Evolutionary conservation across 2,797 vertebrate genomes (phyloP), one percentile per base, ranked within the genome.

Genomic region (Bufotes viridis): DNA sequence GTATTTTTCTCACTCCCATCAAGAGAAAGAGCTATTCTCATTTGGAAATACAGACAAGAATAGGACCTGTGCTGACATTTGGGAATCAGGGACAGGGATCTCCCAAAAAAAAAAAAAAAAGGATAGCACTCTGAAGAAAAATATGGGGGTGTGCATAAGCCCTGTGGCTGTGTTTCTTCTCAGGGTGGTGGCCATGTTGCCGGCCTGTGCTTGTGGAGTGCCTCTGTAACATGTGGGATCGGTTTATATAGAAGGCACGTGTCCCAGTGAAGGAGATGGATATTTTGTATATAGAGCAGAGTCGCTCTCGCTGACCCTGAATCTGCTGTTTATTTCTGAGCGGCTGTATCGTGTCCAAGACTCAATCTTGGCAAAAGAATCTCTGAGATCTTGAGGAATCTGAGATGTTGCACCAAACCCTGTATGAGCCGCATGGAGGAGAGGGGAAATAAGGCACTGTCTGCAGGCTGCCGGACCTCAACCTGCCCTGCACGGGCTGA

Each of bases 231-330:
- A 78, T 63, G 58, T 78, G 29, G 57, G 10, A 42, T 58, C 1
- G 29, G 78, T 81, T 74, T 87, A 87, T 63, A 81, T 51, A 61
- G 17, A 58, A 70, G 85, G 49, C 85, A 13, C 85, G 85, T 81
- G 85, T 81, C 85, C 51, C 51, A 60, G 61, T 81, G 76, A 87
- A 60, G 78, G 55, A 81, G 85, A 87, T 87, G 75, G 78, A 87
- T 80, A 49, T 81, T 86, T 61, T 87, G 85, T 87, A 74, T 87
- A 87, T 78, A 87, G 15, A 74, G 24, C 29, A 20, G 58, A 74
- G 67, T 42, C 78, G 72, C 55, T 74, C 7, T 61, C 20, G 34
- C 20, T 87, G 78, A 87, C 85, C 85, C 78, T 24, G 57, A 81
- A 74, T 87, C 26, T 24, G 57, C 24, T 75, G 85, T 87, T 86